Evolutionary conservation across 92 coral and sea anemone genomes (phyloP).

Genomic region (Zoanthus gigantus): DNA sequence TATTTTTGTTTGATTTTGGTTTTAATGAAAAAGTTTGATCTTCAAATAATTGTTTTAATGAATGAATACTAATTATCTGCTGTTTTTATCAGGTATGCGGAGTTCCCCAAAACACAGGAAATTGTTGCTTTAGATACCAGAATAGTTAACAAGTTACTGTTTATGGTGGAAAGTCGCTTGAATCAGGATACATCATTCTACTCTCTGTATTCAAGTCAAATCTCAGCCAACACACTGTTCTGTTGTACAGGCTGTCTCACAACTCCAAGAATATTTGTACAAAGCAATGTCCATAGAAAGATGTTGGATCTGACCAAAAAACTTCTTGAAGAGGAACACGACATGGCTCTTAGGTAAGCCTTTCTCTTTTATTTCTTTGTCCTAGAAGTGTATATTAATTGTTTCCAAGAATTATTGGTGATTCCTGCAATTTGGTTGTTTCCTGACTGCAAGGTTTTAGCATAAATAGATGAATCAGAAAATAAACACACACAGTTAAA

Average conservation of each 20-base stretch:
- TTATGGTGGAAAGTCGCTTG: slow-evolving; percentile 78
- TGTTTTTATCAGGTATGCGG: slow-evolving; percentile 72
- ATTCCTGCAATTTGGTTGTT: too few species aligned
- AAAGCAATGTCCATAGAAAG: slow-evolving; percentile 64
- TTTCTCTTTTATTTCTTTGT: neutral
- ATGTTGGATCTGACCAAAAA: slow-evolving; percentile 67
- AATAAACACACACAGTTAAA: too few species aligned
- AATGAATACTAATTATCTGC: neutral
- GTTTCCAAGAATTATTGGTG: neutral
- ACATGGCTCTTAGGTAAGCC: slow-evolving; percentile 80
- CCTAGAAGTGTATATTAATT: neutral
- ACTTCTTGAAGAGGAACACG: slow-evolving; percentile 52
- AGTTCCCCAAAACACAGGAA: slow-evolving; percentile 80
- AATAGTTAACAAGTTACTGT: slow-evolving; percentile 67
- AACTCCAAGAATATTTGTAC: slow-evolving; percentile 74
- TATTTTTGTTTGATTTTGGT: too few species aligned
- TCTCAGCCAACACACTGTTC: slow-evolving; percentile 87
- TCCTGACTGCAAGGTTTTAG: neutral
- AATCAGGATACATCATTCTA: slow-evolving; percentile 47
- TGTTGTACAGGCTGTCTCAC: slow-evolving; percentile 79
- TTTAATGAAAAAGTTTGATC: too few species aligned
- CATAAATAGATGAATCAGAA: too few species aligned
- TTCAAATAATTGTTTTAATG: neutral
- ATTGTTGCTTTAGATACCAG: slow-evolving; percentile 56
- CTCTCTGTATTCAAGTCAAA: slow-evolving; percentile 74